These are phyloP conservation scores for Manacus vitellinus DNA, from an alignment of 2,113 vertebrate genomes.

Conservation along the genomic window DNA sequence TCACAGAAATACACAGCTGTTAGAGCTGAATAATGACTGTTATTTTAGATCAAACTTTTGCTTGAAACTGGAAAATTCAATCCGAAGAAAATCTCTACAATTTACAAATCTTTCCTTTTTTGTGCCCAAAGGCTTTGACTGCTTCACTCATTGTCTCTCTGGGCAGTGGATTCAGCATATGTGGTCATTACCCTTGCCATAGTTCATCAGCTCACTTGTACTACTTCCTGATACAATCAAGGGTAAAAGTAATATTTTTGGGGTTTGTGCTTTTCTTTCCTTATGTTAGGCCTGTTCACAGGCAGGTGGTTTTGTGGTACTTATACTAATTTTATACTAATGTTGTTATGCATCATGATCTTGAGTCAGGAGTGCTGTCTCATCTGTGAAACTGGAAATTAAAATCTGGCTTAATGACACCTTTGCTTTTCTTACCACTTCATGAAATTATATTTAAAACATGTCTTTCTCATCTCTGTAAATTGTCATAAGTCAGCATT, in stretches of 20 bases:
- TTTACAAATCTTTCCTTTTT: neutral
- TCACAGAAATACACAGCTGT: neutral
- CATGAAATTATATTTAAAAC: neutral
- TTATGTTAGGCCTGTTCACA: neutral
- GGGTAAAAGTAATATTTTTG: neutral
- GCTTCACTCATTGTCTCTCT: neutral
- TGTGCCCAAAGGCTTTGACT: neutral
- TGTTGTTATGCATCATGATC: neutral
- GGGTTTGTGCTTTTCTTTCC: neutral
- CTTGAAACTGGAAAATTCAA: neutral
- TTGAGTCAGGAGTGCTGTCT: neutral
- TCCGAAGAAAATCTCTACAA: neutral
- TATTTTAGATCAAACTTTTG: neutral
- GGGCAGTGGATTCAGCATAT: neutral
- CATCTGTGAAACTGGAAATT: neutral
- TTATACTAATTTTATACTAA: neutral
- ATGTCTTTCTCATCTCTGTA: neutral
- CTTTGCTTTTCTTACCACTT: neutral
- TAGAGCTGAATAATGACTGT: neutral
- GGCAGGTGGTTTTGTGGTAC: neutral
- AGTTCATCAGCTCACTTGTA: neutral
- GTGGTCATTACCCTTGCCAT: neutral
- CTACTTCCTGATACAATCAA: neutral
- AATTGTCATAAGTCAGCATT: neutral
- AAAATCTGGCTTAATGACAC: neutral